These are phyloP conservation scores for Neodiprion lecontei DNA, from an alignment of 1,140 invertebrate species.

Conservation along the genomic window DNA sequence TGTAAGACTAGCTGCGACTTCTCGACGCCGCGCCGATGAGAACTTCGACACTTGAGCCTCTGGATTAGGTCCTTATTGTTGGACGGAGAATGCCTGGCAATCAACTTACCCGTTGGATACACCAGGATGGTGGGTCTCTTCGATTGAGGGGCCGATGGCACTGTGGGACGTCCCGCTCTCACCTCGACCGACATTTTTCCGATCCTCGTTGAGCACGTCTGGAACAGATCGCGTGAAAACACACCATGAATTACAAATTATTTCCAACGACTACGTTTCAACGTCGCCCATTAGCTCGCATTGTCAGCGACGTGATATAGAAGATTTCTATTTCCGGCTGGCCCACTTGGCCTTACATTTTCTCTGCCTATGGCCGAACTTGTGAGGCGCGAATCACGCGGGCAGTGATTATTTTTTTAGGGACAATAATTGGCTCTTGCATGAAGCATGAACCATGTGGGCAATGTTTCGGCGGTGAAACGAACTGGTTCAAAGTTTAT, in stretches of 20 bases:
- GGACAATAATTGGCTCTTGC: not conserved
- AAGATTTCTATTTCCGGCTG: too few relatives aligned
- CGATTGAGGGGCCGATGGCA: slow-evolving; percentile 52
- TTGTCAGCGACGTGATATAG: too few relatives aligned
- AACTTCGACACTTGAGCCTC: not conserved
- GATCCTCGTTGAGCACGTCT: not conserved
- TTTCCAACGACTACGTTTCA: not conserved
- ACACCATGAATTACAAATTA: not conserved
- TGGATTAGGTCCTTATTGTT: not conserved
- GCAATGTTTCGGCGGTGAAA: not conserved
- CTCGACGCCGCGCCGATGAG: too few relatives aligned
- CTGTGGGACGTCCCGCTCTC: slow-evolving; percentile 44
- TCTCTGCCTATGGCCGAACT: too few relatives aligned
- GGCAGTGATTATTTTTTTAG: not conserved
- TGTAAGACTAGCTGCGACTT: too few relatives aligned
- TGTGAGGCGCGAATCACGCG: not conserved
- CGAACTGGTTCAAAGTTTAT: too few relatives aligned
- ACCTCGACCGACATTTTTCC: slow-evolving; percentile 39
- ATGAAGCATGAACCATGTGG: not conserved
- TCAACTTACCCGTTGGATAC: slow-evolving; percentile 63
- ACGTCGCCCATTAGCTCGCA: too few relatives aligned
- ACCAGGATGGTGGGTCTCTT: slow-evolving; percentile 63
- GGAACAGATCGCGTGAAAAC: not conserved
- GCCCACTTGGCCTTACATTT: too few relatives aligned
- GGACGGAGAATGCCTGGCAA: not conserved